Evolutionary conservation across 2,888 invertebrate genomes (phyloP), one percentile per base, ranked within the genome.

Genomic region (Athalia rosae): DNA sequence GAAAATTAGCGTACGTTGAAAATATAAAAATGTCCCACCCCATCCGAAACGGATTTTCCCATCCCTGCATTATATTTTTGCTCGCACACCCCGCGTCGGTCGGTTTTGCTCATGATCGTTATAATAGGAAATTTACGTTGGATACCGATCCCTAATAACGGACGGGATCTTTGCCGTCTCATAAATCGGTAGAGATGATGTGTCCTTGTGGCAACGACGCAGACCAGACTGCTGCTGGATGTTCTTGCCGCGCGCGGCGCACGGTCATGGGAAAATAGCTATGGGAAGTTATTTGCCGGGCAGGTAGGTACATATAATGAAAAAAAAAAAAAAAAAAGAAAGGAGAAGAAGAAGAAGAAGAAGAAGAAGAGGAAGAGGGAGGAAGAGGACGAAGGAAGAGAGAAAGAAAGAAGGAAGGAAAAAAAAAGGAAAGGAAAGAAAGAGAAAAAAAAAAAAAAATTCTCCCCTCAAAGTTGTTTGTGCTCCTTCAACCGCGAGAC

Each of bases 241-340:
- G n/a, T 53, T 11, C 7, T 11, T 7, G 11, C 50, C 11, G 28
- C 15, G 13, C 13, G 13, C 15, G 67, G 67, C 56, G 58, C 71
- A 71, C 71, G 71, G 71, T 71, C 71, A 71, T 71, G 71, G 71
- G 71, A 71, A 71, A 71, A 71, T 58, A 56, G 71, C 58, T 58
- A 71, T 71, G 71, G 71, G 71, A 71, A 71, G 71, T 71, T 71
- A 45, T 58, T 58, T 71, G 56, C 71, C 56, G 71, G 58, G 41
- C 15, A 58, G 71, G 71, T 71, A 62, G 67, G 50, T 67, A 58
- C 48, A 50, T 66, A 63, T n/a, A 28, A 66, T 7, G 66, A 50
- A 71, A 13, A 56, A 43, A 58, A 3, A 58, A n/a, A 13, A n/a
- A 15, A 45, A 41, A 53, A 67, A 67, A 64, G 48, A 15, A 66